These are phyloP conservation scores for Pyrocephalus nanus DNA, from an alignment of 2,797 vertebrate species.

Conservation along the genomic window DNA sequence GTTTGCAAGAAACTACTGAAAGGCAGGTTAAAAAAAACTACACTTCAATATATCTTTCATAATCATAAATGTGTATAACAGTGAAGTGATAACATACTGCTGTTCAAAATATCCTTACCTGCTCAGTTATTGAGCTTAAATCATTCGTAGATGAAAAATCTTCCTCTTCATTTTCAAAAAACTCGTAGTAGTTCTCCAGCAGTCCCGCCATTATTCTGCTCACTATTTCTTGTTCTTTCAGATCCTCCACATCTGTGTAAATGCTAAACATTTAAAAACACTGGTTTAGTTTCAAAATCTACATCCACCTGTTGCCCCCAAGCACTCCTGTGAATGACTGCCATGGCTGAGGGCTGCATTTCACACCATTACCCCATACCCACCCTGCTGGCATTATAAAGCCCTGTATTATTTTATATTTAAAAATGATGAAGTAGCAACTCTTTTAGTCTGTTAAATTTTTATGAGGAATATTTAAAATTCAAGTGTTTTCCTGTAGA, in stretches of 20 bases:
- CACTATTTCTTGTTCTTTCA: conserved; percentile 92
- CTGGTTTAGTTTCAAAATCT: conserved; percentile 1
- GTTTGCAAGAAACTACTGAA: not conserved
- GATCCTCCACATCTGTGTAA: conserved; percentile 91
- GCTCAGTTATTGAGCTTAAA: conserved; percentile 95
- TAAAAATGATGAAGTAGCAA: not conserved
- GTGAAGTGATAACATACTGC: not conserved
- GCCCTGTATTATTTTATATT: not conserved
- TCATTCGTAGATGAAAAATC: conserved; percentile 94
- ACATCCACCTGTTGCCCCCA: not conserved
- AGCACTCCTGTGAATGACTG: conserved; percentile 4
- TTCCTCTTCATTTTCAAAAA: conserved; percentile 95
- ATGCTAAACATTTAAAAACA: conserved; percentile 79
- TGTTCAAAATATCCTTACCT: conserved; percentile 78
- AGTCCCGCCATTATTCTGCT: conserved; percentile 92
- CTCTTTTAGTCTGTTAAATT: not conserved
- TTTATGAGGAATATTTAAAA: not conserved
- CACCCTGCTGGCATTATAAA: not conserved
- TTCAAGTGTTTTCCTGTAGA: not conserved
- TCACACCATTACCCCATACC: not conserved
- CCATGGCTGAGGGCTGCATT: not conserved
- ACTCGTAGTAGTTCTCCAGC: conserved; percentile 93
- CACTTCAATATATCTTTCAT: not conserved
- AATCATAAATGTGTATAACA: not conserved
- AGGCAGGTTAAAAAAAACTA: not conserved